Base-by-base conservation (phyloP, 2,113 vertebrate genomes). In the Etheostoma cragini region DNA sequence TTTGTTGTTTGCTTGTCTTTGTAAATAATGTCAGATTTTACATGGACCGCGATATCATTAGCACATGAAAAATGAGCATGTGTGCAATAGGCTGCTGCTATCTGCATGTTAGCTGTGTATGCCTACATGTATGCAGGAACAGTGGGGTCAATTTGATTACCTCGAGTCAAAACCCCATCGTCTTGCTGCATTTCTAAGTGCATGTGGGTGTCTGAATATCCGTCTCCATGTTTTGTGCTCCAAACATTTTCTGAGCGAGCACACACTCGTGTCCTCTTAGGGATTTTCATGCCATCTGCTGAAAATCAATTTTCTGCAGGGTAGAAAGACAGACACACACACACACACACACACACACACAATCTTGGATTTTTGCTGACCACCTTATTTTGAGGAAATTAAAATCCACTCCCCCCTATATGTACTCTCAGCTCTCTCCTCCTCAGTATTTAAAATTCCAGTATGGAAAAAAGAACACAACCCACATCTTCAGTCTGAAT, bases 201-300 rank as follows among this genome's bases (percentile, higher is more conserved):
- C 47, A 26, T 68, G 68, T 73, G 65, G 47, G 52, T 70, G 22
- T 56, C 47, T 47, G 65, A 68, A 54, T 2, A 53, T 81, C 30
- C 2, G 10, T 79, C 33, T 58, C 74, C 14, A 19, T 63, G 67
- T 74, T 81, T 68, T 76, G 68, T 86, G 82, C 64, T 83, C 72
- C 45, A 77, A 88, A 85, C 64, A 75, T 67, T 69, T 81, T 85
- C 47, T 10, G 0, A 76, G 63, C 0, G 8, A 72, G 49, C 50
- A 54, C 58, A 68, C 67, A 8, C 54, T 38, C 5, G 4, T 16
- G 62, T 82, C 72, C 87, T 60, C 78, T n/a, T 61, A 80, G 79
- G 70, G 72, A 52, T 77, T 74, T 82, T 58, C 15, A 70, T 83
- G 63, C 87, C 85, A 91, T 86, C 87, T 88, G 87, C 74, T 78